phyloP scores from a whole-genome alignment of 2,797 vertebrate genomes.

The Craterocephalus amniculus region DNA sequence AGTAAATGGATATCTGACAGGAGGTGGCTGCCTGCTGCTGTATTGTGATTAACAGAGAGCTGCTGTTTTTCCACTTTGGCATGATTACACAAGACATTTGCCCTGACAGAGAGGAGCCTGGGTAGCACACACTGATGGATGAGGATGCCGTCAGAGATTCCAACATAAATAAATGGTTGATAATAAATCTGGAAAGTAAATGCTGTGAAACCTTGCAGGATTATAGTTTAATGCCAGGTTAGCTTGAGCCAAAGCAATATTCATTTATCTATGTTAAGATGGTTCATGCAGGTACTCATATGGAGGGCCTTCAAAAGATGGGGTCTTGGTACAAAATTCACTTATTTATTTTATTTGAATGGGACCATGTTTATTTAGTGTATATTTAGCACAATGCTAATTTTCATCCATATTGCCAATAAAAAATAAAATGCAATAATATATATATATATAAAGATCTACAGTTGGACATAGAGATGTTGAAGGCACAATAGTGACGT shows the following conservation, averaged over 20 bases:
- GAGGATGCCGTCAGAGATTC: conserved; percentile 31
- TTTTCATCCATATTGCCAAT: too few species aligned
- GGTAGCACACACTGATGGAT: conserved; percentile 48
- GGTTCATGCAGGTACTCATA: not conserved
- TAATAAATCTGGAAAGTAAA: conserved; percentile 8
- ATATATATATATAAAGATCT: too few species aligned
- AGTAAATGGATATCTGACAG: conserved; percentile 49
- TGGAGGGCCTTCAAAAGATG: not conserved
- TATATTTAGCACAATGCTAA: too few species aligned
- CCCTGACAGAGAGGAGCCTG: conserved; percentile 27
- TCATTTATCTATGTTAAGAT: not conserved
- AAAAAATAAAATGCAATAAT: too few species aligned
- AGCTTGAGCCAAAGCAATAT: not conserved
- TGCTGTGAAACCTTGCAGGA: conserved; percentile 5
- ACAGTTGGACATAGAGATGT: not conserved
- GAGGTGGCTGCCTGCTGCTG: conserved; percentile 40
- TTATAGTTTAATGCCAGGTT: not conserved
- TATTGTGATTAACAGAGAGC: conserved; percentile 57
- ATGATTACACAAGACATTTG: conserved; percentile 49
- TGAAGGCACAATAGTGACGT: not conserved
- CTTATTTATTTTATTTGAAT: too few species aligned
- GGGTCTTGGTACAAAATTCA: not conserved
- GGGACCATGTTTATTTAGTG: too few species aligned
- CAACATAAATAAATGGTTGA: conserved; percentile 1
- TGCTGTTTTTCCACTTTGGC: conserved; percentile 57